Evolutionary conservation across 2,797 vertebrate genomes (phyloP).

Genomic region (Notoglanidium macrostoma): DNA sequence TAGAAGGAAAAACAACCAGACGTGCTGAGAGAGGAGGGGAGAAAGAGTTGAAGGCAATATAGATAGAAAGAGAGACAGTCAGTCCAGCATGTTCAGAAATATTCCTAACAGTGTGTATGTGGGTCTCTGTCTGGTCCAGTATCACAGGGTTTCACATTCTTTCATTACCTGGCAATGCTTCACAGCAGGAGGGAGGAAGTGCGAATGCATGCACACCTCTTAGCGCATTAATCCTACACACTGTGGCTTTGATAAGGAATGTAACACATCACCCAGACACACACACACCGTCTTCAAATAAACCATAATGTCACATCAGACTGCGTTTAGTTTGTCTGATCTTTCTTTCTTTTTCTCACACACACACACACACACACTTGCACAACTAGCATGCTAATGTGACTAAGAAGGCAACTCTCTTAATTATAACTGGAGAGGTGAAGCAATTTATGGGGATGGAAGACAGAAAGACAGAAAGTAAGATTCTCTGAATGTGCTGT

Average conservation of each 20-base stretch:
- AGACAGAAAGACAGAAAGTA: not conserved
- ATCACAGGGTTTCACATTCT: conserved; percentile 5
- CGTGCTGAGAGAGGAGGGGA: not conserved
- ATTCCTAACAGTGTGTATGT: not conserved
- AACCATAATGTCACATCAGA: not conserved
- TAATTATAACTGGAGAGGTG: not conserved
- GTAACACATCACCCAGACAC: not conserved
- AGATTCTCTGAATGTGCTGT: not conserved
- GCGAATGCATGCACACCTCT: not conserved
- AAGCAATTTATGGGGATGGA: not conserved
- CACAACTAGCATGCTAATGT: not conserved
- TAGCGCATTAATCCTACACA: conserved; percentile 28
- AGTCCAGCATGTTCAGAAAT: not conserved
- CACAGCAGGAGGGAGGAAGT: not conserved
- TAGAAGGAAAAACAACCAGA: not conserved
- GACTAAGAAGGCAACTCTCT: not conserved
- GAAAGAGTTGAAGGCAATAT: not conserved
- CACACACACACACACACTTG: not conserved
- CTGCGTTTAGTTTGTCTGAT: not conserved
- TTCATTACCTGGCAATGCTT: conserved; percentile 13
- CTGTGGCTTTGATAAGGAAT: conserved; percentile 13
- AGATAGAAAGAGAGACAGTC: not conserved
- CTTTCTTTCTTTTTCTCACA: not conserved
- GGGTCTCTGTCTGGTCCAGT: not conserved
- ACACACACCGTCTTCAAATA: not conserved